A percentile compares a stretch with the other conserved stretches of the same genome.
Evolutionary conservation across 2,888 invertebrate genomes (phyloP).

Genomic region (Macaria notata): DNA sequence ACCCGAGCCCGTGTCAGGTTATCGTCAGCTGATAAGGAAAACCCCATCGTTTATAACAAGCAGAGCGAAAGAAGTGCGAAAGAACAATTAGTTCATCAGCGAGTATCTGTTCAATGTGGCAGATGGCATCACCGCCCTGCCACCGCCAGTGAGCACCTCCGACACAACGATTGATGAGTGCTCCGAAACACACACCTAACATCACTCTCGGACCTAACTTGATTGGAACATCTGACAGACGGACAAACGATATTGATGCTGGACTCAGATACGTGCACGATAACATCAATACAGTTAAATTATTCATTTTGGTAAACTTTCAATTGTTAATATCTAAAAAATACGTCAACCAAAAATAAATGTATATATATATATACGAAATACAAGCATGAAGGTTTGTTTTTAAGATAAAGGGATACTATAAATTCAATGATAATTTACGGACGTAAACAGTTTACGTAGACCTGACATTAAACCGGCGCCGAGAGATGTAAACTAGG

Average conservation of each 20-base stretch:
- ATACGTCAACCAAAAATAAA: no score
- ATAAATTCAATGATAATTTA: slow-evolving; percentile 22
- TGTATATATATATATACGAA: no score
- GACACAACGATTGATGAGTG: slow-evolving; percentile 43
- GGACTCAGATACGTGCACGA: slow-evolving; percentile 32
- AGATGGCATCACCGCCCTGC: slow-evolving; percentile 22
- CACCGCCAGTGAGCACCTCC: slow-evolving; percentile 35
- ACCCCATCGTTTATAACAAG: slow-evolving; percentile 23
- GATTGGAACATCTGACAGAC: slow-evolving; percentile 41
- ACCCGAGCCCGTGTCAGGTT: slow-evolving; percentile 14
- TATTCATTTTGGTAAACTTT: neutral
- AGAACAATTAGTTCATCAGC: slow-evolving; percentile 15
- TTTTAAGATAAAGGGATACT: slow-evolving; percentile 1
- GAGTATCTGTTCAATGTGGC: slow-evolving; percentile 9
- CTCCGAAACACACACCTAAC: slow-evolving; percentile 34
- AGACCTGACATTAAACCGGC: slow-evolving; percentile 38
- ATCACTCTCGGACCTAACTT: slow-evolving; percentile 36
- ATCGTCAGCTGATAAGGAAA: slow-evolving; percentile 26
- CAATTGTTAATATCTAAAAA: no score
- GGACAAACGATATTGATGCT: slow-evolving; percentile 37
- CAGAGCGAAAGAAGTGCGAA: slow-evolving; percentile 12
- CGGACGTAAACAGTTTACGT: slow-evolving; percentile 36
- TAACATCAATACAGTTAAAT: slow-evolving; percentile 23
- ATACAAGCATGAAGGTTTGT: no score
- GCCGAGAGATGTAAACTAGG: slow-evolving; percentile 33